Evolutionary conservation across 2,888 invertebrate species (phyloP).

Genomic region (Mechanitis mazaeus): DNA sequence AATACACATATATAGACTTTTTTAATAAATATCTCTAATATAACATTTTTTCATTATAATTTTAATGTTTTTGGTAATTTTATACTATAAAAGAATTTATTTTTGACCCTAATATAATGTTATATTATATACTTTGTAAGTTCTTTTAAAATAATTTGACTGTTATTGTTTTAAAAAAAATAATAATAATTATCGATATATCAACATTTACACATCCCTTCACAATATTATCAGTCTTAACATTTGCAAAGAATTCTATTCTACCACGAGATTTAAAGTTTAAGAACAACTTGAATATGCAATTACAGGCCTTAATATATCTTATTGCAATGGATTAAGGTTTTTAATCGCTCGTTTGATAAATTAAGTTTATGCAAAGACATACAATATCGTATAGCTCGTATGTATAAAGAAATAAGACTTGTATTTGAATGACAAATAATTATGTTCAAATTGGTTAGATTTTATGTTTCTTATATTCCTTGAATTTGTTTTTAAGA

Average conservation of each 20-base stretch:
- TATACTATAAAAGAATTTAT: too few species aligned
- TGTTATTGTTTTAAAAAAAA: too few species aligned
- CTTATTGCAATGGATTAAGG: conserved; percentile 31
- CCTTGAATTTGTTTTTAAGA: conserved; percentile 9
- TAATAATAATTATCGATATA: conserved; percentile 9
- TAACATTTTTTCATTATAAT: too few species aligned
- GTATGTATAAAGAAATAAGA: not conserved
- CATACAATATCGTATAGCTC: not conserved
- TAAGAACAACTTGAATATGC: conserved; percentile 31
- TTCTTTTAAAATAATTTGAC: too few species aligned
- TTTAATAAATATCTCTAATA: too few species aligned
- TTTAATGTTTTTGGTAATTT: too few species aligned
- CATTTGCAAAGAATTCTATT: conserved; percentile 36
- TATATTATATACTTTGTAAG: too few species aligned
- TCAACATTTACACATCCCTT: conserved; percentile 29
- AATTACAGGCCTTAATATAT: conserved; percentile 27
- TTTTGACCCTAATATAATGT: too few species aligned
- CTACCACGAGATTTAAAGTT: conserved; percentile 33
- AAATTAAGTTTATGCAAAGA: conserved; percentile 10
- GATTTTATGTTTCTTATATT: conserved; percentile 9
- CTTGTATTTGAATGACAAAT: not conserved
- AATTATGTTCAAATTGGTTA: not conserved
- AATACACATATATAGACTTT: too few species aligned
- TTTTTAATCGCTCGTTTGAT: conserved; percentile 22
- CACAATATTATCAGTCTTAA: conserved; percentile 33